phyloP scores from a whole-genome alignment of 2,888 invertebrate genomes.

The Galeruca laticollis region DNA sequence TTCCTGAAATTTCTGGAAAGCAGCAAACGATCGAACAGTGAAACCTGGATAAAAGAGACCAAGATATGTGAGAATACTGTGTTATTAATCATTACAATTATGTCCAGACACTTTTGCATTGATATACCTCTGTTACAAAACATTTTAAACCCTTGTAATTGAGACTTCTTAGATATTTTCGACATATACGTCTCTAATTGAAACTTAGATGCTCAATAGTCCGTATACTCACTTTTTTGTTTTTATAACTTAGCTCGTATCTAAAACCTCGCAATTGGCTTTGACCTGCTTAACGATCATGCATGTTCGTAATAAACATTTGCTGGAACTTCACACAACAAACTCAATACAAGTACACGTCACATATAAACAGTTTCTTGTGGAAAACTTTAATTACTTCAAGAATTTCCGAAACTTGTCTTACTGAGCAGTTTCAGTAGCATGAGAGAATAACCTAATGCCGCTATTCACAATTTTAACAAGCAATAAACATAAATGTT shows the following conservation, averaged over 20 bases:
- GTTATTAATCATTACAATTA: too few relatives aligned
- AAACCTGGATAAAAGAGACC: too few relatives aligned
- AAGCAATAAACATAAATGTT: slow-evolving; percentile 41
- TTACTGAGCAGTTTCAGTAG: slow-evolving; percentile 33
- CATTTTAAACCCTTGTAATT: too few relatives aligned
- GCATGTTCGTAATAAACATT: slow-evolving; percentile 22
- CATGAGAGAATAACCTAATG: slow-evolving; percentile 39
- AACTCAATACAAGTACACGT: slow-evolving; percentile 26
- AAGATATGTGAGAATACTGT: too few relatives aligned
- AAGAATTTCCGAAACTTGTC: slow-evolving; percentile 41
- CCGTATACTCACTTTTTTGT: too few relatives aligned
- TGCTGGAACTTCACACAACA: slow-evolving; percentile 26
- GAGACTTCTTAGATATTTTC: too few relatives aligned
- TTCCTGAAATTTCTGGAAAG: too few relatives aligned
- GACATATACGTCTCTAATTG: too few relatives aligned
- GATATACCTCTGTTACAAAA: too few relatives aligned
- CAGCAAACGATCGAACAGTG: too few relatives aligned
- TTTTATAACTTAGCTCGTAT: not conserved
- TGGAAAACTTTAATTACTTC: slow-evolving; percentile 43
- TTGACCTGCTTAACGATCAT: slow-evolving; percentile 23
- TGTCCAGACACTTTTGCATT: too few relatives aligned
- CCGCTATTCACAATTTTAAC: slow-evolving; percentile 38
- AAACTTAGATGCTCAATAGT: too few relatives aligned
- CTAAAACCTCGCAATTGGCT: not conserved
- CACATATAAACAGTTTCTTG: slow-evolving; percentile 27